Base-by-base conservation (phyloP, 2,888 invertebrate species). In the Emmelina monodactyla region DNA sequence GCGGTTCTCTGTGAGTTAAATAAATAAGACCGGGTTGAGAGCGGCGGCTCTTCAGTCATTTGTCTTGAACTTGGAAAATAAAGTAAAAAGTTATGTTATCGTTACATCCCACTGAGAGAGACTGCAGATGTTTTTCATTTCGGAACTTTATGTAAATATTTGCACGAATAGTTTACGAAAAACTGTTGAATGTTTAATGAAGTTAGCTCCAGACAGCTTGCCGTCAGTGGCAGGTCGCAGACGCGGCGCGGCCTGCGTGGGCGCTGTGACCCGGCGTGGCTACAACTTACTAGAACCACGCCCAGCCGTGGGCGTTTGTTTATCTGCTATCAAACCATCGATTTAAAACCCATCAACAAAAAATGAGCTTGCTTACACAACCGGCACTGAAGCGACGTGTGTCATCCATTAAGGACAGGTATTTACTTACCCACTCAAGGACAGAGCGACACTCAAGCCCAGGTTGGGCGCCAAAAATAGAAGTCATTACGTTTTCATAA, bases 241-340 rank as follows among this genome's bases (percentile, higher is more conserved):
- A 52, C 54, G 35, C 29, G 4, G 16, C 33, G 16, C 39, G 45
- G 14, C 34, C 43, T 48, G 51, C 50, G 49, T 49, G 51, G 53
- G 50, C 55, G 51, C 50, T 44, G 22, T 1, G 10, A 19, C 14
- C 12, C 13, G 12, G 14, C 29, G 9, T 12, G 29, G 12, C 13
- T 28, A 11, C 12, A 29, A 14, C 13, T 7, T 12, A 12, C 4
- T 25, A 25, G 25, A 25, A n/a, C n/a, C 25, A 42, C 43, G 38
- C 33, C 35, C 16, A 15, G n/a, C 14, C 19, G 49, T 41, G 36
- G 48, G 49, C 37, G 49, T 51, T 42, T 53, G 49, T 53, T 50
- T 51, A 50, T 35, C 14, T 28, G n/a, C 25, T 2, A 2, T 16
- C 22, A 22, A 22, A 22, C 32, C 33, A 30, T 33, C 29, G 28